Conservation (phyloP, 2,797 vertebrate species). For the Chaetophractus vellerosus region DNA sequence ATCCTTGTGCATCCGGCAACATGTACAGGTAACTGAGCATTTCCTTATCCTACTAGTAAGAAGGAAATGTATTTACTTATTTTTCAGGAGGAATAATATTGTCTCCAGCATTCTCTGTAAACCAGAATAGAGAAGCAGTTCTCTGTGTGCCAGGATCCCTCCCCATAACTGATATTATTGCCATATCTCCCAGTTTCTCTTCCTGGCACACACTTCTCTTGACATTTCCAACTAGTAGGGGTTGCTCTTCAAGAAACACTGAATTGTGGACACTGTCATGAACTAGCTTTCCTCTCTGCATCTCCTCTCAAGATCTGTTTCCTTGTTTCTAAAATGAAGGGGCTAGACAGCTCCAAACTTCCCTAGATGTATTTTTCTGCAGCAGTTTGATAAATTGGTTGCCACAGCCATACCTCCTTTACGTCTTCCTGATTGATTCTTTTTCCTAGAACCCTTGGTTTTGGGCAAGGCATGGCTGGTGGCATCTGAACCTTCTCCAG, state of each 20-base stretch:
- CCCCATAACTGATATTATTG: neutral
- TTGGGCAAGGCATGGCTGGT: neutral
- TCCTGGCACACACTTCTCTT: neutral
- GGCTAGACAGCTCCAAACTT: neutral
- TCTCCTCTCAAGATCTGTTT: neutral
- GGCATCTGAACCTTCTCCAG: neutral
- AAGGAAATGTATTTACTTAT: slow-evolving; percentile 34
- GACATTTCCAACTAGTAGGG: neutral
- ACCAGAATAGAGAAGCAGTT: neutral
- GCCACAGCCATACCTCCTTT: too few relatives aligned
- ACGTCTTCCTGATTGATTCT: neutral
- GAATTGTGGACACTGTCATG: neutral
- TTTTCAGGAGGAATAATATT: slow-evolving; percentile 31
- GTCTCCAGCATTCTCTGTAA: neutral
- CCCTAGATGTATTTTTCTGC: neutral
- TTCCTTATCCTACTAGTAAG: neutral
- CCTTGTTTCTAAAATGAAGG: neutral
- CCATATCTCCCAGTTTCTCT: neutral
- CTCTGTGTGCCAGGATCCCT: neutral
- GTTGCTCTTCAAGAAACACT: neutral
- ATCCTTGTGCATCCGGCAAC: neutral
- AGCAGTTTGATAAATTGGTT: too few relatives aligned
- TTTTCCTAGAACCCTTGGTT: neutral
- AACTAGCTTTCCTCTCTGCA: neutral
- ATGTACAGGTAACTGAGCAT: neutral